Conservation (phyloP, 2,888 invertebrate species). For the Xestia ashworthii region DNA sequence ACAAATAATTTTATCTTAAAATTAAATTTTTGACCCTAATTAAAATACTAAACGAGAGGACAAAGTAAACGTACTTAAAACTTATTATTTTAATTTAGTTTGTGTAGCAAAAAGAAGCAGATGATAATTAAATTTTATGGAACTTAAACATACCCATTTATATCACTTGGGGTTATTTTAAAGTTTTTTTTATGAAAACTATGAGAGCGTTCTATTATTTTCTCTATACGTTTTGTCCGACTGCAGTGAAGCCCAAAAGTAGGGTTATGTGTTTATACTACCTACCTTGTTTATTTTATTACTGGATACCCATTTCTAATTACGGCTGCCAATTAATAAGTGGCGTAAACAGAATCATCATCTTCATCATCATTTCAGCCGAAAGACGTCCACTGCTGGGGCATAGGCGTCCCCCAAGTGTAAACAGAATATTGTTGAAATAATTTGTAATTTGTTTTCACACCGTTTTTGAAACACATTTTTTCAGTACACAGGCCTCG, state of each 20-base stretch:
- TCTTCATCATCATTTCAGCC: too few species aligned
- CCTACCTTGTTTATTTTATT: background rate
- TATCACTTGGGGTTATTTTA: slow-evolving; percentile 8
- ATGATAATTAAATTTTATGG: slow-evolving; percentile 31
- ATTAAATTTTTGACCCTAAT: slow-evolving; percentile 43
- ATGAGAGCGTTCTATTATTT: background rate
- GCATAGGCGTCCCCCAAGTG: too few species aligned
- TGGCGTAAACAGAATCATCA: too few species aligned
- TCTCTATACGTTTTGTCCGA: background rate
- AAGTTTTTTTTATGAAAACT: background rate
- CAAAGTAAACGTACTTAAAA: slow-evolving; percentile 36
- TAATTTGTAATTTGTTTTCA: background rate
- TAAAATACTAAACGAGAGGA: slow-evolving; percentile 43
- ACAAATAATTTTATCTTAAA: slow-evolving; percentile 37
- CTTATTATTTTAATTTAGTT: slow-evolving; percentile 49
- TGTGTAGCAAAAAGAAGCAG: slow-evolving; percentile 13
- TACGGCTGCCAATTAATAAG: background rate
- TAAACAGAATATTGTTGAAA: background rate
- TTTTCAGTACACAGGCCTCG: background rate
- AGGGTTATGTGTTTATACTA: background rate
- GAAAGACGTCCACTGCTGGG: too few species aligned
- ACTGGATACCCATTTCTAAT: background rate
- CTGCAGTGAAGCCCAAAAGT: too few species aligned
- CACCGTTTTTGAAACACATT: background rate
- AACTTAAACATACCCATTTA: slow-evolving; percentile 15